These are phyloP conservation scores for Hydraecia micacea DNA, from an alignment of 2,888 invertebrate species.

Conservation along the genomic window DNA sequence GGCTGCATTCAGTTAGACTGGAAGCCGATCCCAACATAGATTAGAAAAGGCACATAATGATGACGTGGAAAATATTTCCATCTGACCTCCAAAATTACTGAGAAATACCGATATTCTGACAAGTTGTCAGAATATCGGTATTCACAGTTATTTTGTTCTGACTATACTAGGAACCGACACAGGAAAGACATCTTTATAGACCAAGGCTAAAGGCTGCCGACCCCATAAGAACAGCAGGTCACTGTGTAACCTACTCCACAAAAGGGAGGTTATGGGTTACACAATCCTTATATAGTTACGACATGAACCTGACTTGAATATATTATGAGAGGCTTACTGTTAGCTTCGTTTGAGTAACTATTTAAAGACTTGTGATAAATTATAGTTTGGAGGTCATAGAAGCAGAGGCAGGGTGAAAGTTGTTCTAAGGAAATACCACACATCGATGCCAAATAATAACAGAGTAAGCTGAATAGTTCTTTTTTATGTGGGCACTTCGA, in stretches of 20 bases:
- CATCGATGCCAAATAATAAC: background rate
- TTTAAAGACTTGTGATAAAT: slow-evolving; percentile 20
- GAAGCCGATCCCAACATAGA: too few species aligned
- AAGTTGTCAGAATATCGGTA: too few species aligned
- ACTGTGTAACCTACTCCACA: slow-evolving; percentile 61
- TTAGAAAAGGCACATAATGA: too few species aligned
- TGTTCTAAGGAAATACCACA: background rate
- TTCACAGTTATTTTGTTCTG: too few species aligned
- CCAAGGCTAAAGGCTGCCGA: slow-evolving; percentile 46
- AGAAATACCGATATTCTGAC: slow-evolving; percentile 1
- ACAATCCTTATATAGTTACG: slow-evolving; percentile 58
- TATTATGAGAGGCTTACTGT: slow-evolving; percentile 13
- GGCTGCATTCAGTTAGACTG: too few species aligned
- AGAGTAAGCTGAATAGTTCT: background rate
- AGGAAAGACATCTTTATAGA: background rate
- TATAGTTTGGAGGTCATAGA: slow-evolving; percentile 25
- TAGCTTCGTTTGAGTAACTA: slow-evolving; percentile 15
- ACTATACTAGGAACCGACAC: background rate
- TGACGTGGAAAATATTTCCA: too few species aligned
- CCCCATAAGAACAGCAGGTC: slow-evolving; percentile 41
- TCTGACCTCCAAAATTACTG: background rate
- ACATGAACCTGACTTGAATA: slow-evolving; percentile 37
- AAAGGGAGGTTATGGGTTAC: slow-evolving; percentile 64
- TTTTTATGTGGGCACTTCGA: background rate
- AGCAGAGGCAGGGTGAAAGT: slow-evolving; percentile 9